A percentile compares a stretch with the other conserved stretches of the same genome.
Conservation (phyloP, 2,797 vertebrate species). For the Hafferia zeledoni region DNA sequence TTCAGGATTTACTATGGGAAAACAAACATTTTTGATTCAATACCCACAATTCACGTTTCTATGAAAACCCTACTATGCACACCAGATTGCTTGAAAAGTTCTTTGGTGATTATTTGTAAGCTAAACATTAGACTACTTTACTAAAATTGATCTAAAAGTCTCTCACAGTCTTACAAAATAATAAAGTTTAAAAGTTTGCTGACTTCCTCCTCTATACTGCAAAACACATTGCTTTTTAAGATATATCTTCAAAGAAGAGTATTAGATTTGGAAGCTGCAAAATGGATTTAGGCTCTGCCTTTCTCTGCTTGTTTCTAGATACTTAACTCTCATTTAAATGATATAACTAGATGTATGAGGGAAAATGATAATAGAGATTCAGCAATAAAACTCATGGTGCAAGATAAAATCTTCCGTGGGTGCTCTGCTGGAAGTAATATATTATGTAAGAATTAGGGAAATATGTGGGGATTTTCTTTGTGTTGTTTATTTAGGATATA, state of each 20-base stretch:
- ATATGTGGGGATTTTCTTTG: fast-evolving
- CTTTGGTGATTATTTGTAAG: not conserved
- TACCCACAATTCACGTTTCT: not conserved
- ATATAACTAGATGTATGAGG: not conserved
- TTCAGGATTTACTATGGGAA: not conserved
- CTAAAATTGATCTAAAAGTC: not conserved
- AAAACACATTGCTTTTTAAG: not conserved
- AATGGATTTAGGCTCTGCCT: not conserved
- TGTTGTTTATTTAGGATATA: not conserved
- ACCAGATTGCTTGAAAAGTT: not conserved
- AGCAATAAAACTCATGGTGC: not conserved
- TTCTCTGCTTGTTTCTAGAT: not conserved
- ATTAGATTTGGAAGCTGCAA: not conserved
- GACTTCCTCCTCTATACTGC: not conserved
- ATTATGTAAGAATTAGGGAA: not conserved
- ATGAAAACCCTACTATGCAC: not conserved
- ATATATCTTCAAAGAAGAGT: not conserved
- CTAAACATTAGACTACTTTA: not conserved
- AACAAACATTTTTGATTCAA: not conserved
- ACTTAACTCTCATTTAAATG: not conserved
- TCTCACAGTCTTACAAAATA: not conserved
- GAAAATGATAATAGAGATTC: not conserved
- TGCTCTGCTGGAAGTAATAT: not conserved
- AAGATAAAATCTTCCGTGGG: not conserved
- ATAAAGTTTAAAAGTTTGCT: not conserved